phyloP scores from a whole-genome alignment of 2,797 vertebrate species.

The Rhincodon typus region DNA sequence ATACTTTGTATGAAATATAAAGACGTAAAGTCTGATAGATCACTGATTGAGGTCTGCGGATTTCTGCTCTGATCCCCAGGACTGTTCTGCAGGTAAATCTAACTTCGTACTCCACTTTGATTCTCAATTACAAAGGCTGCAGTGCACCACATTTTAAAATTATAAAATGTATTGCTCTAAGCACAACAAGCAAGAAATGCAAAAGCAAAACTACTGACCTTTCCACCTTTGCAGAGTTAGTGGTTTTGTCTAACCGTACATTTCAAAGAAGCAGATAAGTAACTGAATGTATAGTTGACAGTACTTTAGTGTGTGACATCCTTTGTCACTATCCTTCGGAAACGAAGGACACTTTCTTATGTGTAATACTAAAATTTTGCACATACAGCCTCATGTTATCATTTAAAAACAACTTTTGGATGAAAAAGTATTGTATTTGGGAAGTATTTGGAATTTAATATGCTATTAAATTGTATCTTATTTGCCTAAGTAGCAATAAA shows the following conservation, averaged over 20 bases:
- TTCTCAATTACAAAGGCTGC: slow-evolving; percentile 15
- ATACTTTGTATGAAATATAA: background rate
- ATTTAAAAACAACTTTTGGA: background rate
- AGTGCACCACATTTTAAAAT: background rate
- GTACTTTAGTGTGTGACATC: background rate
- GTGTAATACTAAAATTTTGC: background rate
- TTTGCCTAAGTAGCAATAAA: background rate
- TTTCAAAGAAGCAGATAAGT: background rate
- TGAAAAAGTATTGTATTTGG: background rate
- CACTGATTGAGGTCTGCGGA: background rate
- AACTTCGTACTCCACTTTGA: background rate
- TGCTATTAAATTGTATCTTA: background rate
- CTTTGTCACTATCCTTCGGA: background rate
- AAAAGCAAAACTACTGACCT: background rate
- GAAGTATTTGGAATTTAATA: background rate
- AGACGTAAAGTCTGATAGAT: background rate
- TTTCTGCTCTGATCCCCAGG: background rate
- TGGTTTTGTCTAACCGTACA: background rate
- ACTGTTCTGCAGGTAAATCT: background rate
- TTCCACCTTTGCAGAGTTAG: background rate
- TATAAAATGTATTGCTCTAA: background rate
- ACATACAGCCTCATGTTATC: background rate
- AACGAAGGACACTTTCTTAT: background rate
- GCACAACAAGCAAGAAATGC: background rate
- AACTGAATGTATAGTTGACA: background rate